Evolutionary conservation across 2,113 vertebrate genomes (phyloP).

Genomic region (Corapipo altera): DNA sequence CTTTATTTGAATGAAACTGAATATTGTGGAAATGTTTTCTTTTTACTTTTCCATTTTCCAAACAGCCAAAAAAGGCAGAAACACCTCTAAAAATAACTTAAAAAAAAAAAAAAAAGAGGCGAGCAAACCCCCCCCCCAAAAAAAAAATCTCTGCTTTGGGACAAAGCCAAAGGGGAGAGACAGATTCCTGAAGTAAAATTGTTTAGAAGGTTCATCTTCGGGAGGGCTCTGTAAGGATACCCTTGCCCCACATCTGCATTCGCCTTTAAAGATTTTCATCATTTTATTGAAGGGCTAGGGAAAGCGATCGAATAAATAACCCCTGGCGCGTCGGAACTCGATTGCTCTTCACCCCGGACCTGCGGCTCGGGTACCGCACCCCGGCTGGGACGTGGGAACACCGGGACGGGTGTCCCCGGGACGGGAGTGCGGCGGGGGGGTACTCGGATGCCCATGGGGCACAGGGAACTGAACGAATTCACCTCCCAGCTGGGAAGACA

Average conservation of each 20-base stretch:
- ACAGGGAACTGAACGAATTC: not conserved
- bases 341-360: fast-evolving
- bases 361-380: not conserved
- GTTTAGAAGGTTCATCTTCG: not conserved
- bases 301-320: not conserved
- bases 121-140: fast-evolving
- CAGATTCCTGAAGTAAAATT: not conserved
- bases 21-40: not conserved
- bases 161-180: not conserved
- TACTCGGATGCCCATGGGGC: no score
- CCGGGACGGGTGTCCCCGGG: not conserved
- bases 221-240: not conserved
- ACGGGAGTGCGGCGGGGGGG: not conserved
- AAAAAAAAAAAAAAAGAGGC: no score
- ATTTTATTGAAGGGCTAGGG: fast-evolving
- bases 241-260: fast-evolving
- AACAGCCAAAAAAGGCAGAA: not conserved
- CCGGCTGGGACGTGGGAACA: not conserved
- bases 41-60: not conserved
- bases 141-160: not conserved
- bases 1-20: not conserved
- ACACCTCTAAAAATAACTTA: not conserved
- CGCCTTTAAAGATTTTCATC: not conserved
- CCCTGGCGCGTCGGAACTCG: fast-evolving
- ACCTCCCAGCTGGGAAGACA: not conserved